Percentiles rank a stretch among this genome's conserved stretches.
Conservation (phyloP, 53 echinoderm and acorn worm species). For the Paelopatides confundens region DNA sequence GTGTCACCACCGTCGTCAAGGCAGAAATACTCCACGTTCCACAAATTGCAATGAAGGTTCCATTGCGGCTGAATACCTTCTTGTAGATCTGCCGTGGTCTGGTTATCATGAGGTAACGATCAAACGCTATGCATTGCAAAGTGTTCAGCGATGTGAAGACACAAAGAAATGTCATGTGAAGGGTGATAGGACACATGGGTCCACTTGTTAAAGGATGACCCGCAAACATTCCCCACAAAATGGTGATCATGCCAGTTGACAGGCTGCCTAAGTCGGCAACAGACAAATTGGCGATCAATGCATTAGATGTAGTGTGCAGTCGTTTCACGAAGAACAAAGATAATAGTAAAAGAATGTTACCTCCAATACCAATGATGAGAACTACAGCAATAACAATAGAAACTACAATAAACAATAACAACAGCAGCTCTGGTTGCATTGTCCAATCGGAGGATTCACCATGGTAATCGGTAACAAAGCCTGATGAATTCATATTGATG, state of each 20-base stretch:
- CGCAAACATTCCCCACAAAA: conserved; percentile 3
- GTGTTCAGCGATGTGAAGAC: conserved; percentile 27
- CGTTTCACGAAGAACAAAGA: not conserved
- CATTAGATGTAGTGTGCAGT: conserved; percentile 27
- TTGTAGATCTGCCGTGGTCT: conserved; percentile 10
- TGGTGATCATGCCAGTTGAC: not conserved
- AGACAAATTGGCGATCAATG: conserved; percentile 8
- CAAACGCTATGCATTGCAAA: conserved; percentile 23
- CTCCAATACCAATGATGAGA: conserved; percentile 6
- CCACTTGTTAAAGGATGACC: not conserved
- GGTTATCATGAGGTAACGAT: conserved; percentile 34
- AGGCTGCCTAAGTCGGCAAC: conserved; percentile 25
- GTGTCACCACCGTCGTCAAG: not conserved
- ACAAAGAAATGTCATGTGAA: conserved; percentile 8
- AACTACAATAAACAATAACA: not conserved
- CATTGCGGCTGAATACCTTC: not conserved
- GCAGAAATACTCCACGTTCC: conserved; percentile 21
- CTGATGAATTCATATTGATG: not conserved
- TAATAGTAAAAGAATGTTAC: not conserved
- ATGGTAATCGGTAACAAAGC: not conserved
- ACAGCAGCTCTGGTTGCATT: not conserved
- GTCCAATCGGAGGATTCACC: not conserved
- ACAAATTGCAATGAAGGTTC: not conserved
- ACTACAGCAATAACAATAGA: not conserved
- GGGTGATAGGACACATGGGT: not conserved